Evolutionary conservation across 2,797 vertebrate species (phyloP), one percentile per base, ranked within the genome.

Genomic region (Macropodus opercularis): DNA sequence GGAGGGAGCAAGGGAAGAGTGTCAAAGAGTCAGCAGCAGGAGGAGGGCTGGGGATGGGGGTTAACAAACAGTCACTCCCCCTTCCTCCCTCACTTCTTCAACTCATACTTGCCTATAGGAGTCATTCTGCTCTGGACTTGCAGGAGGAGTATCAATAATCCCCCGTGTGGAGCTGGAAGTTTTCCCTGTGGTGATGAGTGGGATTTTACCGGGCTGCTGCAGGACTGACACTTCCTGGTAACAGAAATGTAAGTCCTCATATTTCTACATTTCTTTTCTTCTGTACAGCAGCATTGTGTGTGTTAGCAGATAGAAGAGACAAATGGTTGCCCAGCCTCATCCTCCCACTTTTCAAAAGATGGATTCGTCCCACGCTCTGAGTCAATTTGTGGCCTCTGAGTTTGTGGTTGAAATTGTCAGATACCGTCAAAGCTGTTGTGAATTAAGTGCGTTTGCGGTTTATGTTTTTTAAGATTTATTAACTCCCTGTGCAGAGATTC

Each of bases 21-120:
- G 85, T 83, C 85, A 85, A 81, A 80, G 76, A 83, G 80, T 82
- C 80, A 84, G 77, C 79, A 69, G 71, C 59, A 69, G 71, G 40
- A 43, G 70, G 27, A 39, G 57, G 63, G n/a, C 38, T 41, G 58
- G 49, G 66, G 75, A n/a, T n/a, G n/a, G n/a, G n/a, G 69, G 58
- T 31, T 75, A 71, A 46, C 56, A 69, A 81, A 80, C 61, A 56
- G 77, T 66, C 74, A 61, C 80, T 75, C 79, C 80, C 75, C 66
- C 56, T 39, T 29, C 57, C 69, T 71, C 63, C 57, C 70, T 75
- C 79, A 79, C 60, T 84, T 80, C 63, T 62, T 81, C 75, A 83
- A 83, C 83, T 86, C 86, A 81, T 91, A 83, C 58, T 70, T 75
- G 67, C 70, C 74, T 48, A 26, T 55, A 67, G 79, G 73, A 86